Evolutionary conservation across 2,113 vertebrate species (phyloP), one percentile per base, ranked within the genome.

Genomic region (Pao palembangensis): DNA sequence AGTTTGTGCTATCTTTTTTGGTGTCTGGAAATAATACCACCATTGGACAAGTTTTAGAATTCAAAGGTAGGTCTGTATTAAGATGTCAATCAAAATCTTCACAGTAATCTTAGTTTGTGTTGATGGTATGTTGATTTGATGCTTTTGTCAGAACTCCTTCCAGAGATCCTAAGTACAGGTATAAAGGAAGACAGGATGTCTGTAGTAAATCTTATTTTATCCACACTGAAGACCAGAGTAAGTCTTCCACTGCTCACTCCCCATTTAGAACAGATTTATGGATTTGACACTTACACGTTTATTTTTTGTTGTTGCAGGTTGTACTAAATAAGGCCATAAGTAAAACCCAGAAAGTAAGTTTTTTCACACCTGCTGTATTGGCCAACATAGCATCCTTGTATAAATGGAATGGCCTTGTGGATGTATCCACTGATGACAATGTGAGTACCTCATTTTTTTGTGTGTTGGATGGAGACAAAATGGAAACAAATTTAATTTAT

Each of bases 331-430:
- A 91, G 75, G 89, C 55, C 1, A 73, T 98, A 54, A 98, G 84
- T 43, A 99, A 98, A 82, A 98, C 96, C 0, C 95, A 98, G 89
- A 99, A 98, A 65, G 91, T 99, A 16, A 94, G 90, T 0, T 96
- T 99, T 77, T 99, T 98, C 61, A 93, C 90, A 0, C 85, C 92
- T 0, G 88, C 91, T 5, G 19, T 95, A 2, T 64, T 99, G 71
- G 87, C 87, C 77, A 91, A 91, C 60, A 87, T 98, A 0, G 91
- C 95, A 0, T 93, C 94, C 0, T 89, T 99, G 21, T 99, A 98
- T 72, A 85, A 73, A 43, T 99, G 96, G 96, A 94, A 92, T 12
- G 97, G 96, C n/a, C 90, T 94, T 53, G 87, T 84, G 1, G 96
- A 98, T 53, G 92, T 93, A 53, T 82, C 67, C 50, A 64, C 88